Percentiles rank a stretch among this genome's conserved stretches.
These are phyloP conservation scores for Danio albolineatus DNA, from an alignment of 2,797 vertebrate species.

Conservation along the genomic window DNA sequence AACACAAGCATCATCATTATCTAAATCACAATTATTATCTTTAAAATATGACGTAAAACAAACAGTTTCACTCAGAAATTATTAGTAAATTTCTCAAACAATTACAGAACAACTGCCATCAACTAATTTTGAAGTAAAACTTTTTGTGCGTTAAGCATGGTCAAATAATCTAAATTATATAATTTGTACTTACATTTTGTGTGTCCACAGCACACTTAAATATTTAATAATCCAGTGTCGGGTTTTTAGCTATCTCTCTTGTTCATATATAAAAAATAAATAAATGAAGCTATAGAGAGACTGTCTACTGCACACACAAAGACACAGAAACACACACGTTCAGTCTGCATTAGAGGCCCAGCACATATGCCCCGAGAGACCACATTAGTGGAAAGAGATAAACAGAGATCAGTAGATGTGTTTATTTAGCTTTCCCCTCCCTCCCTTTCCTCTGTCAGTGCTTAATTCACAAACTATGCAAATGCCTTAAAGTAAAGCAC, in stretches of 20 bases:
- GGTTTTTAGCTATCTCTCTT: conserved; percentile 2
- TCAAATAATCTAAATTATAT: neutral
- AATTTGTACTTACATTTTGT: conserved; percentile 49
- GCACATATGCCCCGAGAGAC: conserved; percentile 57
- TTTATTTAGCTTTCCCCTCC: conserved; percentile 62
- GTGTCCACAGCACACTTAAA: neutral
- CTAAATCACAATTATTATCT: too few relatives aligned
- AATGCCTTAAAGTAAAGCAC: neutral
- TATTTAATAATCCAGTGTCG: conserved; percentile 23
- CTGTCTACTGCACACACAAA: neutral
- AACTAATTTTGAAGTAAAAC: too few relatives aligned
- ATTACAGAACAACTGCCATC: too few relatives aligned
- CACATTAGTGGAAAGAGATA: conserved; percentile 63
- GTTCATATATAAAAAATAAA: neutral
- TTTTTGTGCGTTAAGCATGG: too few relatives aligned
- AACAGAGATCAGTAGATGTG: conserved; percentile 53
- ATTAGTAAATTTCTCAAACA: too few relatives aligned
- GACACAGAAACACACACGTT: neutral
- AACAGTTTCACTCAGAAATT: too few relatives aligned
- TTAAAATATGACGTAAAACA: too few relatives aligned
- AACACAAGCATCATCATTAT: neutral
- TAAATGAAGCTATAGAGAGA: neutral
- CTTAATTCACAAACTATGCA: conserved; percentile 51
- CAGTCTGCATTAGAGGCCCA: conserved; percentile 23
- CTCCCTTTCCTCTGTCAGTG: conserved; percentile 50